Base-by-base conservation (phyloP, 1,140 invertebrate species). In the Lepidurus packardi region DNA sequence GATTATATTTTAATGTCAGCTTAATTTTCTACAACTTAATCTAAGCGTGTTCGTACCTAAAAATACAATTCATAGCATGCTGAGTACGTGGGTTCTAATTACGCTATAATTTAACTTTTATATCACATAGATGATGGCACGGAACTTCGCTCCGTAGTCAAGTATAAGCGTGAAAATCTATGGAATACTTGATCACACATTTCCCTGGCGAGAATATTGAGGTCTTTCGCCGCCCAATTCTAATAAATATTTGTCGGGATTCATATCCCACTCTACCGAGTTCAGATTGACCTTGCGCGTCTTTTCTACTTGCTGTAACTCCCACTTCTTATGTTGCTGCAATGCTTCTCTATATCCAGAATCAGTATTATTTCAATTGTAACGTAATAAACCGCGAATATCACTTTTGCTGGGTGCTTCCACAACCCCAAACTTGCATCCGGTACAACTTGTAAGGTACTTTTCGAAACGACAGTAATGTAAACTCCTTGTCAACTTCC, bases 271-370 rank as follows among this genome's bases (percentile, higher is more conserved):
- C 83, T 95, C 94, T 24, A 90, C 89, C 0, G 92, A 89, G 73
- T 91, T 94, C 75, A 95, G 84, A 84, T 95, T 95, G 5, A 95
- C 92, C 25, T 88, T 87, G 74, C 91, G 85, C 80, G 94, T 91
- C 80, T 91, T 89, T 85, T 96, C 94, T 1, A 91, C 92, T 85
- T 96, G 92, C 82, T 92, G 92, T 0, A 93, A 90, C 84, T 96
- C 92, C 93, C 94, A 96, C 81, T 94, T 93, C 84, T 95, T 95
- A 79, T 95, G 90, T 81, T 95, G 93, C 78, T 93, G 84, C 85
- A 97, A 94, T 43, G 89, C 89, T 83, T 95, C 92, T 73, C 93
- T 89, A 77, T 65, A 83, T 84, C 73, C 8, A 76, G 10, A 76
- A 16, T 42, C 13, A 76, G 47, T 21, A 43, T 42, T 10, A 24